phyloP scores from a whole-genome alignment of 2,888 invertebrate species.

The Drosophila suboccidentalis region DNA sequence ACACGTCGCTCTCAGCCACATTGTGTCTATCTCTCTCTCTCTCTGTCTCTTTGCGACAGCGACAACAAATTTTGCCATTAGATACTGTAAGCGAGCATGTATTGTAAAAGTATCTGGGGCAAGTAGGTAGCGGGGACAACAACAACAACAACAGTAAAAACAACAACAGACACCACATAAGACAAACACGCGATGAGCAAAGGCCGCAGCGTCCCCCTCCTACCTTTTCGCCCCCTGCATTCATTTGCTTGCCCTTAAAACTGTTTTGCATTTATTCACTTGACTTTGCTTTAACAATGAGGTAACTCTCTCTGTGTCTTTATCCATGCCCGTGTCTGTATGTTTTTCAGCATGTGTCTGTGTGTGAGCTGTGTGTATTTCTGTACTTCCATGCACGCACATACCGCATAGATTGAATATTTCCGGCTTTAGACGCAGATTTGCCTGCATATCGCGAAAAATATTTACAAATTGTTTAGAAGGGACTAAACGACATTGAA shows the following conservation, averaged over 20 bases:
- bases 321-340: neutral
- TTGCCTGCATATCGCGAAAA: slow-evolving; percentile 55
- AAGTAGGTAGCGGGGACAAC: neutral
- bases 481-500: neutral
- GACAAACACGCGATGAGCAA: slow-evolving; percentile 41
- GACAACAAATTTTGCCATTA: slow-evolving; percentile 77
- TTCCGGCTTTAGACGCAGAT: slow-evolving; percentile 66
- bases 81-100: slow-evolving; percentile 74
- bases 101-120: slow-evolving; percentile 51
- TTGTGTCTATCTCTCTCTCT: neutral
- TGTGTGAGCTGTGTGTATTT: slow-evolving; percentile 27
- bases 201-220: slow-evolving; percentile 5
- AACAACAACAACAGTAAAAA: neutral
- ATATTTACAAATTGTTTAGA: neutral
- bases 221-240: slow-evolving; percentile 20
- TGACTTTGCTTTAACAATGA: slow-evolving; percentile 79
- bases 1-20: slow-evolving; percentile 5
- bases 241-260: slow-evolving; percentile 51
- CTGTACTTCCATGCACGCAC: slow-evolving; percentile 46
- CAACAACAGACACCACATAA: slow-evolving; percentile 21
- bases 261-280: slow-evolving; percentile 74
- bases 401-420: slow-evolving; percentile 78
- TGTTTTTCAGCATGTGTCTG: slow-evolving; percentile 3
- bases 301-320: slow-evolving; percentile 36
- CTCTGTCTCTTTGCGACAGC: slow-evolving; percentile 34